Conservation (phyloP, 2,113 vertebrate genomes). For the Heterochromis multidens region DNA sequence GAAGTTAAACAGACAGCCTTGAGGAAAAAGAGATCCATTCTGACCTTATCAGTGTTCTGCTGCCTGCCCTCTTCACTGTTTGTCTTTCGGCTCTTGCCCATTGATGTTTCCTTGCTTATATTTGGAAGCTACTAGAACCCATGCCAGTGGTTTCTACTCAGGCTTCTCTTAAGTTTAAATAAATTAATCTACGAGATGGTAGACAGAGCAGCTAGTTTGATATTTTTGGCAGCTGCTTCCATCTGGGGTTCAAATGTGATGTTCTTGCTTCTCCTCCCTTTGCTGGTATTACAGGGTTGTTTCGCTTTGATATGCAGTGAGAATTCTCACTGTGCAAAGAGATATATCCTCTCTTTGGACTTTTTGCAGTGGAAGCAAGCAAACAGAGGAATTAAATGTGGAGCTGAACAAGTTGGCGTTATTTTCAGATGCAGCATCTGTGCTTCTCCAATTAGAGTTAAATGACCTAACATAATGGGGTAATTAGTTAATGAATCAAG, state of each 20-base stretch:
- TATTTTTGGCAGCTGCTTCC: not conserved
- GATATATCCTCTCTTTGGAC: not conserved
- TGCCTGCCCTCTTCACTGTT: not conserved
- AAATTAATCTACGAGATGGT: not conserved
- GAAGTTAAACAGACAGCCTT: slow-evolving; percentile 5
- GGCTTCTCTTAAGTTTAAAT: not conserved
- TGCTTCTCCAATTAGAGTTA: slow-evolving; percentile 56
- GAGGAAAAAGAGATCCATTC: slow-evolving; percentile 8
- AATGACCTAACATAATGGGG: slow-evolving; percentile 59
- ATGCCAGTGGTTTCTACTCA: not conserved
- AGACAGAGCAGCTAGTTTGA: not conserved
- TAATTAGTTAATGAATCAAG: slow-evolving; percentile 61
- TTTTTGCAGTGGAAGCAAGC: not conserved
- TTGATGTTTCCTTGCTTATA: not conserved
- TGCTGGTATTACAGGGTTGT: not conserved
- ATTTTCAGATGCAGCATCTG: slow-evolving; percentile 46
- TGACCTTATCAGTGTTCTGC: slow-evolving; percentile 35
- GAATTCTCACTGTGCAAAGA: not conserved
- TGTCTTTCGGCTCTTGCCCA: not conserved
- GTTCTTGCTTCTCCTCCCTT: not conserved
- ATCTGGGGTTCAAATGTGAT: not conserved
- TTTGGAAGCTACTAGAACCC: not conserved
- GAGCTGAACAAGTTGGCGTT: slow-evolving; percentile 28
- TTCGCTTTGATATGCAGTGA: not conserved
- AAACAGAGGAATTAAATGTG: not conserved